Conservation (phyloP, 2,797 vertebrate species). For the Lepilemur ruficaudatus region DNA sequence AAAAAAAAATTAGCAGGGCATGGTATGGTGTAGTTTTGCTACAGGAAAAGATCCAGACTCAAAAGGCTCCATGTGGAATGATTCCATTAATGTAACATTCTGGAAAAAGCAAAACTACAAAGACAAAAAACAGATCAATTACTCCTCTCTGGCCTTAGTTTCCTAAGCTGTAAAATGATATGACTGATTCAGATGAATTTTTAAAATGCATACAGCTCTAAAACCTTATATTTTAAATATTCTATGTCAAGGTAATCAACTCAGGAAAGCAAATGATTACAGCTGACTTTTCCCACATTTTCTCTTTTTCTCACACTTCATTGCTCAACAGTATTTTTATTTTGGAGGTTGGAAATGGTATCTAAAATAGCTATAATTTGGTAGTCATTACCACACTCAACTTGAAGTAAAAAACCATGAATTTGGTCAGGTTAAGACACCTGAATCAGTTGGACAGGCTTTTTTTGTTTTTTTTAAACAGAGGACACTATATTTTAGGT, state of each 20-base stretch:
- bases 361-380: conserved; percentile 10
- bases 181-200: not conserved
- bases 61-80: not conserved
- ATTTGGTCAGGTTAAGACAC: not conserved
- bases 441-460: not conserved
- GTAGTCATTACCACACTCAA: not conserved
- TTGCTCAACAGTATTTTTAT: not conserved
- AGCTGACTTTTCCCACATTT: not conserved
- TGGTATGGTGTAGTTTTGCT: not conserved
- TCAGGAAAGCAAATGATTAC: not conserved
- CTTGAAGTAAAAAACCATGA: conserved; percentile 25
- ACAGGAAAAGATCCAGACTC: not conserved
- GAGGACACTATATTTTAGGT: not conserved
- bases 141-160: not conserved
- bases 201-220: not conserved
- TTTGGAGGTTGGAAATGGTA: not conserved
- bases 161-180: conserved; percentile 14
- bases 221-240: not conserved
- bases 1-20: not conserved
- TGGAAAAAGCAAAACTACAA: not conserved
- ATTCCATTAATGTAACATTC: not conserved
- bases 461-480: not conserved
- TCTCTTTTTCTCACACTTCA: not conserved
- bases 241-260: not conserved
- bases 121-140: not conserved